Evolutionary conservation across 2,888 invertebrate species (phyloP), one percentile per base, ranked within the genome.

Genomic region (Glyphotaelius pellucidus): DNA sequence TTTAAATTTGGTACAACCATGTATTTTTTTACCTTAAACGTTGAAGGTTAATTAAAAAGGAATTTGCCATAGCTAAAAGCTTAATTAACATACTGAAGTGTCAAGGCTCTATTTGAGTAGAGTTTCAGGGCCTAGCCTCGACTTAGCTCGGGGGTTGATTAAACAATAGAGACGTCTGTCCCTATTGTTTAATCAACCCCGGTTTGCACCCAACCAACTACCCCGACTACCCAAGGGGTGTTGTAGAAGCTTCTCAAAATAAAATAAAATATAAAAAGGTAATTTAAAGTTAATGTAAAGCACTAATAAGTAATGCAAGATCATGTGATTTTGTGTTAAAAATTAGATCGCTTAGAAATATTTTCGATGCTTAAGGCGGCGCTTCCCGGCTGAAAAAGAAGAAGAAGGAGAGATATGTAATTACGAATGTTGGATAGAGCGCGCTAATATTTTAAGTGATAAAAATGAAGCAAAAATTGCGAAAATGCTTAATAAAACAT

Each of bases 191-290:
- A n/a, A n/a, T n/a, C n/a, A n/a, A n/a, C n/a, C n/a, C n/a, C n/a
- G n/a, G n/a, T 83, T 83, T 83, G 83, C 83, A 38, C 35, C 25
- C 83, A 83, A 83, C 83, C 83, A 32, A 25, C 83, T 83, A 67
- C 67, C 67, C 25, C 67, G 25, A 67, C 67, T 67, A 67, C 25
- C 67, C 67, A 9, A n/a, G 67, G 25, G 67, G n/a, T 25, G 3
- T 42, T 42, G 4, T 14, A 67, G 67, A 67, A 67, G 25, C 25
- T 67, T 67, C n/a, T 25, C 67, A 67, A 67, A 67, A 67, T 67
- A 25, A 67, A 67, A 67, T 2, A 67, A 67, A 67, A 2, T 4
- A 0, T 19, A 2, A 11, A 42, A 12, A 11, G 5, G 25, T 0
- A 25, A 19, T 52, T 14, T 15, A 52, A 19, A 15, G 19, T 52